phyloP scores from a whole-genome alignment of 2,113 vertebrate genomes.

The Cromileptes altivelis region DNA sequence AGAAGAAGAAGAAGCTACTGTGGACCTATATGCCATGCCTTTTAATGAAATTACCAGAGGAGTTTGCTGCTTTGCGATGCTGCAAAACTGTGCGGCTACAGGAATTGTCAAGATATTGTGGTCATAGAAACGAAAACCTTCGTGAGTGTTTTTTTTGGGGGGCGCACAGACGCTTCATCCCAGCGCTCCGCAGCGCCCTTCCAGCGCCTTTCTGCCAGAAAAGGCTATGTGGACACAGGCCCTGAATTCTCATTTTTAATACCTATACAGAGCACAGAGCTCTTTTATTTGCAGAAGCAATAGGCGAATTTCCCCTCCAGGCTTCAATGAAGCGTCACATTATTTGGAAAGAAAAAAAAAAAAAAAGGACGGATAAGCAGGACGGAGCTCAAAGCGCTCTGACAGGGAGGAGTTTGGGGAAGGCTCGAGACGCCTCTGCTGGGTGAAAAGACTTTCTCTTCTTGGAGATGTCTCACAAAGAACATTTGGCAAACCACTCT shows the following conservation, averaged over 20 bases:
- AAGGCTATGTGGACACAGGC: too few relatives aligned
- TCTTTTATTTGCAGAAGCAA: constrained; percentile 16
- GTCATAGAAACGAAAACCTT: too few relatives aligned
- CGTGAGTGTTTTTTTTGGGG: too few relatives aligned
- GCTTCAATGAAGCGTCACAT: not conserved
- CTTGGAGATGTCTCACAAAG: not conserved
- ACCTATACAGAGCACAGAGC: not conserved
- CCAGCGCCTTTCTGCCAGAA: too few relatives aligned
- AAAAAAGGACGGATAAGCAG: not conserved
- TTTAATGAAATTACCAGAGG: too few relatives aligned
- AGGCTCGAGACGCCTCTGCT: not conserved
- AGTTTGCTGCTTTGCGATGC: too few relatives aligned
- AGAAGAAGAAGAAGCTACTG: too few relatives aligned
- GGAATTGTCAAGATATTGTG: too few relatives aligned
- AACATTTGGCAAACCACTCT: not conserved
- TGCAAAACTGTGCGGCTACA: too few relatives aligned
- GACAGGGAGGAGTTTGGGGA: not conserved
- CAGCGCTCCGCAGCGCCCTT: too few relatives aligned
- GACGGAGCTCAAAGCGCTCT: not conserved
- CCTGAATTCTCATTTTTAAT: not conserved
- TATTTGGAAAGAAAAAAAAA: constrained; percentile 1
- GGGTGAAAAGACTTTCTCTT: not conserved
- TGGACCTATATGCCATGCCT: too few relatives aligned
- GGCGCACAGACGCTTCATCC: too few relatives aligned
- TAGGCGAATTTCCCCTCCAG: not conserved